Conservation (phyloP, 2,888 invertebrate genomes). For the Drosophila neotestacea region DNA sequence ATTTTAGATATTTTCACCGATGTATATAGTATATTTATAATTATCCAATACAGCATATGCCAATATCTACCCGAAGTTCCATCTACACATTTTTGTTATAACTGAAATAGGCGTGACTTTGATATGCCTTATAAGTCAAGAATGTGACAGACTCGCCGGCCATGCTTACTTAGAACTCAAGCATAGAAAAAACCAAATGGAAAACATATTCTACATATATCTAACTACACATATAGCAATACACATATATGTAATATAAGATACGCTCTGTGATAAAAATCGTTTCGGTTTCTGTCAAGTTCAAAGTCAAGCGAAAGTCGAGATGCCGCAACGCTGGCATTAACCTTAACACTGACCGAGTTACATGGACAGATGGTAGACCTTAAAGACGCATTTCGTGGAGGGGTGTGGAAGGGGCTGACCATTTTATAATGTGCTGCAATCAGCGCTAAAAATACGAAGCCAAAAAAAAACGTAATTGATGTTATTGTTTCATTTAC, state of each 20-base stretch:
- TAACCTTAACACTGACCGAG: constrained; percentile 54
- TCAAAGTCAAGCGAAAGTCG: constrained; percentile 65
- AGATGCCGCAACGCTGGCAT: constrained; percentile 16
- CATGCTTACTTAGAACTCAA: neutral
- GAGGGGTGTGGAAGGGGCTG: neutral
- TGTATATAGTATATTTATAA: too few relatives aligned
- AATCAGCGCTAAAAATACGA: constrained; percentile 21
- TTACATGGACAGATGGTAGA: constrained; percentile 20
- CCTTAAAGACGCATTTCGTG: neutral
- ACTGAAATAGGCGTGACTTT: constrained; percentile 8
- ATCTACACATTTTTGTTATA: neutral
- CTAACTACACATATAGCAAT: neutral
- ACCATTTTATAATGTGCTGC: constrained; percentile 15
- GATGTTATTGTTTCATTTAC: constrained; percentile 46
- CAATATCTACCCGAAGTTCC: neutral
- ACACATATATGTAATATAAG: neutral
- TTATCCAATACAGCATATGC: too few relatives aligned
- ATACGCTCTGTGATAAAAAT: neutral
- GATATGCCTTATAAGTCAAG: constrained; percentile 12
- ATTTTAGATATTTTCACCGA: too few relatives aligned
- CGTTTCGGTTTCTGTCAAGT: constrained; percentile 51
- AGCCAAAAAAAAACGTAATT: constrained; percentile 26
- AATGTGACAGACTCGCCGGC: constrained; percentile 8
- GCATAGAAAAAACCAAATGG: neutral
- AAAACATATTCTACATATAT: neutral